Evolutionary conservation across 2,113 vertebrate genomes (phyloP), one percentile per base, ranked within the genome.

Genomic region (Hydropotes inermis): DNA sequence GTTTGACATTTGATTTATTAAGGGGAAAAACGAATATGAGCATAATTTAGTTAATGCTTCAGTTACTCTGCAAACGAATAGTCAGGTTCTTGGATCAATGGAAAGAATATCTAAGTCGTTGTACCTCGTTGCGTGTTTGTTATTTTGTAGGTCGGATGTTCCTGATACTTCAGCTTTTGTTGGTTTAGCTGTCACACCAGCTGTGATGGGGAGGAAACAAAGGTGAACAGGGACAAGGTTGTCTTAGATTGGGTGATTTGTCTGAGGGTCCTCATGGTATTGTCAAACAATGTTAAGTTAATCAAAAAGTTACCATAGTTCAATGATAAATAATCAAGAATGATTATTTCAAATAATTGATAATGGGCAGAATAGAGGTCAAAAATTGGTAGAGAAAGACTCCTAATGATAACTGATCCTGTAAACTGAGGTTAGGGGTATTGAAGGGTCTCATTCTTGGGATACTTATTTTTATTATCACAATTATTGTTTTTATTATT

Each of bases 131-230:
- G 43, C 30, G 45, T 78, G 27, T 25, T 3, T 21, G 23, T 6
- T 12, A 1, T 1, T 39, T 50, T 33, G n/a, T 33, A 47, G n/a
- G 43, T 23, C 3, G 2, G n/a, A 2, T 16, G 64, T 23, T 21
- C 39, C 39, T 39, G 39, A 39, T 39, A 39, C 39, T 39, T 39
- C n/a, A 7, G 3, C 60, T 45, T 94, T 9, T 3, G 1, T 1
- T 6, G 50, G 21, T 7, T 55, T 15, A 30, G 2, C 7, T 19
- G 7, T n/a, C 33, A 9, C 0, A 5, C 30, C 28, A 2, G 3
- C 78, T 25, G 30, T 25, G 19, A 19, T 3, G 10, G 43, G 2
- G 11, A 23, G 47, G 25, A 39, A 15, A 43, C 10, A 9, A 11
- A 5, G 1, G 76, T 33, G 45, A 81, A 30, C 12, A 16, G 4